Conservation (phyloP, 92 coral and sea anemone genomes). For the Porites divaricata region DNA sequence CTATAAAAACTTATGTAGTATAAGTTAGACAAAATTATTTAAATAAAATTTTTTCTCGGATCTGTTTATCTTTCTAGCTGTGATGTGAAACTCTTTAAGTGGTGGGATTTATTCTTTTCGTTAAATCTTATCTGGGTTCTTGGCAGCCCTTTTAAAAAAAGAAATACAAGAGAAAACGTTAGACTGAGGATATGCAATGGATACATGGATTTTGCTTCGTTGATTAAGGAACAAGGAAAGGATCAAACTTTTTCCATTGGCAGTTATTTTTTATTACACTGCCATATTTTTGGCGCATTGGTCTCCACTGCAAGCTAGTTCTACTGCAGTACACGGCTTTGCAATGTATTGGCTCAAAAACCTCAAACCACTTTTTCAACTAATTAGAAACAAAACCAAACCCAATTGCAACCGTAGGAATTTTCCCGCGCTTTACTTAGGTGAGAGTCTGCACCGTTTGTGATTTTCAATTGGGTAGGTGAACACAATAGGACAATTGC, state of each 20-base stretch:
- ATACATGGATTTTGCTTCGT: too few relatives aligned
- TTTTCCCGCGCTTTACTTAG: neutral
- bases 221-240: too few relatives aligned
- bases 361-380: neutral
- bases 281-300: too few relatives aligned
- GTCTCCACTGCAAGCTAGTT: neutral
- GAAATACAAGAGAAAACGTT: neutral
- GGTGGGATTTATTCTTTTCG: neutral
- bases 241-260: too few relatives aligned
- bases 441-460: neutral
- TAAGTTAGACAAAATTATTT: neutral
- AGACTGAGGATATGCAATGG: too few relatives aligned
- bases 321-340: neutral
- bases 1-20: slow-evolving; percentile 16
- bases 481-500: too few relatives aligned
- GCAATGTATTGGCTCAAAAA: neutral
- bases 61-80: neutral
- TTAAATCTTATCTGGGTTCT: slow-evolving; percentile 49
- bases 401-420: neutral
- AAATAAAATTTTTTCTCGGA: slow-evolving; percentile 1
- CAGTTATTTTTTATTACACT: too few relatives aligned
- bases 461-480: neutral
- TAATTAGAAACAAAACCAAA: neutral
- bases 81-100: neutral
- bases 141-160: slow-evolving; percentile 30